These are phyloP conservation scores for Megaleporinus macrocephalus DNA, from an alignment of 2,113 vertebrate species.

Conservation along the genomic window DNA sequence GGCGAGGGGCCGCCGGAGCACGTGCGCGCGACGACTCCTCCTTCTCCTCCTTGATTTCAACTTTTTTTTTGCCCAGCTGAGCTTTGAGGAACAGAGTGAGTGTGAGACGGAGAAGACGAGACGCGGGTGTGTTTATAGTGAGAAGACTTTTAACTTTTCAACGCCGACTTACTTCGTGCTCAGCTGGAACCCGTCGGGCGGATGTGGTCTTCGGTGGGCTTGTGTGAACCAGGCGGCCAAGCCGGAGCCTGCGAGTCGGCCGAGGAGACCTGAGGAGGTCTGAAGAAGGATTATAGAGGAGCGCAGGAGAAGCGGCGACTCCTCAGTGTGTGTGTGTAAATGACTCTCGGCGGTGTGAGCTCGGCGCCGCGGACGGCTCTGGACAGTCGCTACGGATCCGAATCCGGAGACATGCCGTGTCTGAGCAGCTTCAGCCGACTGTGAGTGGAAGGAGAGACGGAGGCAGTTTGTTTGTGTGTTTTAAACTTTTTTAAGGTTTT, in stretches of 20 bases:
- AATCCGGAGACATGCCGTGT: neutral
- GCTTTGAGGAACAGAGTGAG: neutral
- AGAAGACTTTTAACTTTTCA: no score
- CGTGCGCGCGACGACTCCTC: conserved; percentile 16
- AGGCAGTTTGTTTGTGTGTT: no score
- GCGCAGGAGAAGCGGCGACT: neutral
- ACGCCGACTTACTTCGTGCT: no score
- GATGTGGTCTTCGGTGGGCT: neutral
- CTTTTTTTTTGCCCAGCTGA: neutral
- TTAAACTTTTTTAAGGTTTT: no score
- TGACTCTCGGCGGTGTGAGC: conserved; percentile 31
- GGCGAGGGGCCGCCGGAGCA: conserved; percentile 3
- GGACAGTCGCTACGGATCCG: neutral
- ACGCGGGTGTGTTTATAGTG: neutral
- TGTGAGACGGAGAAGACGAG: neutral
- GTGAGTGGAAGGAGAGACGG: neutral
- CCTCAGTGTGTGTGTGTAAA: neutral
- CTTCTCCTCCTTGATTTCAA: neutral
- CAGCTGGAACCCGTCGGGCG: no score
- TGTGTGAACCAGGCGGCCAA: neutral
- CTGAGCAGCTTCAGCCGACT: conserved; percentile 12
- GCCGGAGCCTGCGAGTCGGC: neutral
- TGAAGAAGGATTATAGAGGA: neutral
- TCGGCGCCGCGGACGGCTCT: neutral
- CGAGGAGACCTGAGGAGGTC: neutral